phyloP scores from a whole-genome alignment of 2,888 invertebrate species.

The Rhodophaea formosa region DNA sequence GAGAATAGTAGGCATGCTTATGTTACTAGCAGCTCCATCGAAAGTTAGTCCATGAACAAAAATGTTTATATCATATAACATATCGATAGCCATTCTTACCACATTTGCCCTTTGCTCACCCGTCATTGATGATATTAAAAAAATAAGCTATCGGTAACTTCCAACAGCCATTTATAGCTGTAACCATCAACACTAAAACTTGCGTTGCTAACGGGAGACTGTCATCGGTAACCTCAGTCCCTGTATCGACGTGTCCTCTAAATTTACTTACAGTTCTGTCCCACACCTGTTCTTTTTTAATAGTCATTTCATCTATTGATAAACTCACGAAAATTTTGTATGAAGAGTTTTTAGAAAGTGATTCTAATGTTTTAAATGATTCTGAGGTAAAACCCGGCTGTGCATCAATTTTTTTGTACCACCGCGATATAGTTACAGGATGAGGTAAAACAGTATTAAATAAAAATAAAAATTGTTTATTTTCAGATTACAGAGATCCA shows the following conservation, averaged over 20 bases:
- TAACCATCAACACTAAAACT: too few relatives aligned
- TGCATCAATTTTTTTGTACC: too few relatives aligned
- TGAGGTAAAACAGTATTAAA: too few relatives aligned
- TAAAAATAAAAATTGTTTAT: too few relatives aligned
- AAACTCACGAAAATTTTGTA: constrained; percentile 9
- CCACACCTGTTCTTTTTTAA: constrained; percentile 11
- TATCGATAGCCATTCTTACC: constrained; percentile 6
- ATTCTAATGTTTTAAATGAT: constrained; percentile 1
- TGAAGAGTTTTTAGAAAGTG: not conserved
- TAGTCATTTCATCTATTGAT: constrained; percentile 15
- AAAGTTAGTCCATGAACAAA: constrained; percentile 13
- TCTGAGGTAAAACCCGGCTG: too few relatives aligned
- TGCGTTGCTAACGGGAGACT: too few relatives aligned
- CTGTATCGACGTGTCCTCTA: constrained; percentile 16
- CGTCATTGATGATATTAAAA: too few relatives aligned
- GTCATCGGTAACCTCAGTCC: constrained; percentile 12
- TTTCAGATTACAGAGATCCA: too few relatives aligned
- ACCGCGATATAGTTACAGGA: too few relatives aligned
- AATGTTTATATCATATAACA: constrained; percentile 15
- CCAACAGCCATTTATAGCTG: too few relatives aligned
- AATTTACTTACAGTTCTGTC: constrained; percentile 6
- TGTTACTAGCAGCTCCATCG: constrained; percentile 16
- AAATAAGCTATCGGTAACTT: too few relatives aligned
- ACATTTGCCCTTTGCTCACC: constrained; percentile 11
- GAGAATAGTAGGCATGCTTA: constrained; percentile 12